Evolutionary conservation across 2,113 vertebrate genomes (phyloP).

Genomic region (Xenopus borealis): DNA sequence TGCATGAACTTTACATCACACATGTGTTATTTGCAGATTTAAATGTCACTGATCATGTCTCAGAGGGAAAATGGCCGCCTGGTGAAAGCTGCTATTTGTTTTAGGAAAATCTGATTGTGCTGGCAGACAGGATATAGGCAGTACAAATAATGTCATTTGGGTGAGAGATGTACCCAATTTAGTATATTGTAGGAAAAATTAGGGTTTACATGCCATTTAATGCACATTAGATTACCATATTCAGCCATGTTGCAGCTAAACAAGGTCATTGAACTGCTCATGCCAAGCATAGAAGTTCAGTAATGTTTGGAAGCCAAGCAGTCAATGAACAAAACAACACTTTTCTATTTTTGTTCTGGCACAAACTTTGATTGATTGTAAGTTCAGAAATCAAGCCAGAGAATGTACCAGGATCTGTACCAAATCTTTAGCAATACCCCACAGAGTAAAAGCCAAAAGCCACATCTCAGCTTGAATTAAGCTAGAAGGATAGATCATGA

Average conservation of each 20-base stretch:
- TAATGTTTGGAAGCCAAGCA: background rate
- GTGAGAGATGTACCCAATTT: no score
- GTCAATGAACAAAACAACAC: background rate
- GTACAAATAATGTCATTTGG: no score
- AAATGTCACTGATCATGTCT: no score
- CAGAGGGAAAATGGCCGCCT: no score
- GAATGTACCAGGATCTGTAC: constrained; percentile 27
- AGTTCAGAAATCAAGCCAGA: constrained; percentile 11
- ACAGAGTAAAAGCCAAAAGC: constrained; percentile 9
- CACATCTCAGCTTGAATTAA: constrained; percentile 6
- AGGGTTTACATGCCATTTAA: no score
- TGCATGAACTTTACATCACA: no score
- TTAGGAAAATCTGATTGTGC: no score
- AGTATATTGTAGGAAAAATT: no score
- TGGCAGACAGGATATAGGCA: no score
- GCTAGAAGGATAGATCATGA: background rate
- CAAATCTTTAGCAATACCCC: constrained; percentile 1
- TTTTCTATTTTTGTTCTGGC: constrained; percentile 9
- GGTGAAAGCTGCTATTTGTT: no score
- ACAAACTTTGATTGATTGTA: constrained; percentile 9
- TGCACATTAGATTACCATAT: background rate
- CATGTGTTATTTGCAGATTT: no score
- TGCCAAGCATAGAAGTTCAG: background rate
- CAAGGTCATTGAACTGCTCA: background rate
- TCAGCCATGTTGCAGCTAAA: background rate